Base-by-base conservation (phyloP, 2,113 vertebrate species). In the Microcebus ravelobensis region DNA sequence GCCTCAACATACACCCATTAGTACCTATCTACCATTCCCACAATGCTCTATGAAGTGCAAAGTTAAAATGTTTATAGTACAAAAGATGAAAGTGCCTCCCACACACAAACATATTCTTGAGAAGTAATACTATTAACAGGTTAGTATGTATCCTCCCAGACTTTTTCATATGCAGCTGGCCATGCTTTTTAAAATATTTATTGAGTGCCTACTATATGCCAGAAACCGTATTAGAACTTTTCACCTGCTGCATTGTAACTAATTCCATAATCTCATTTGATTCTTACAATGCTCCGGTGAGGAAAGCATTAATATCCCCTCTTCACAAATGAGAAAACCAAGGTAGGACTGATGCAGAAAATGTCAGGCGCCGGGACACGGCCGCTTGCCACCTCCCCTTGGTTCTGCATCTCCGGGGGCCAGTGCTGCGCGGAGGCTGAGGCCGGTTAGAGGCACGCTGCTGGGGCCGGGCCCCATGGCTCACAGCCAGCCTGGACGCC, bases 321-420 rank as follows among this genome's bases (percentile, higher is more conserved):
- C 83, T 95, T 74, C 82, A 87, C 31, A 76, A 83, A 79, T 31
- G 11, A 83, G 81, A 88, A 94, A 92, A 86, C 7, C 77, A 77
- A 68, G 13, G 50, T 0, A 0, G 15, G 20, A 79, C 55, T 42
- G 42, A 42, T 6, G 5, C 42, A 5, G 42, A 42, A 42, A 42
- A 42, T 42, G 42, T 42, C 42, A 0, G 42, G 42, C 42, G 42
- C 42, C 5, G 6, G 42, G 42, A 42, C 42, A 42, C 42, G 6
- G 42, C 42, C 42, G 6, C 42, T 42, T 42, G 42, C 42, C 42
- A 42, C 42, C 42, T 42, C 42, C 42, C 42, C 42, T 5, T 42
- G 42, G 6, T 42, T 42, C 42, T 6, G 42, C 42, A 42, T 42
- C 42, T 42, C 39, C 1, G 42, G 42, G 42, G 42, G 42, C 5